A percentile compares a stretch with the other conserved stretches of the same genome.
Evolutionary conservation across 2,888 invertebrate genomes (phyloP).

Genomic region (Coleophora deauratella): DNA sequence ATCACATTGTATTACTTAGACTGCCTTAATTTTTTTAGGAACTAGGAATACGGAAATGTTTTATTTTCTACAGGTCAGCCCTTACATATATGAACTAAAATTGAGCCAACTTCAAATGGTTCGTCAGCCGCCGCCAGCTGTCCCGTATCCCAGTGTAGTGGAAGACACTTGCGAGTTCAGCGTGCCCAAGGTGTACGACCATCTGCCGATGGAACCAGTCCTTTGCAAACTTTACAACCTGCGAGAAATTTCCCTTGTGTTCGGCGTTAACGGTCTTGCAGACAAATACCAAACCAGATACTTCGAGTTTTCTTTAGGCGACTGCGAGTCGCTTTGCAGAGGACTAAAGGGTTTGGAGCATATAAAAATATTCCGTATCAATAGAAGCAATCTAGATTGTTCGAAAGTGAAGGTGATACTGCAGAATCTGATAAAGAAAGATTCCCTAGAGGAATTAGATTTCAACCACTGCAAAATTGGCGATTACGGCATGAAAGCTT

Average conservation of each 20-base stretch:
- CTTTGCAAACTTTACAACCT: constrained; percentile 67
- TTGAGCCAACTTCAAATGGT: constrained; percentile 71
- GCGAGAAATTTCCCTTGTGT: constrained; percentile 59
- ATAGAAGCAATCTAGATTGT: constrained; percentile 75
- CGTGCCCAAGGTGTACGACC: constrained; percentile 61
- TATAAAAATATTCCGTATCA: constrained; percentile 70
- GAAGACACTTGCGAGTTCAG: constrained; percentile 54
- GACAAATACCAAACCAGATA: constrained; percentile 73
- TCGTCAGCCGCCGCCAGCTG: constrained; percentile 56
- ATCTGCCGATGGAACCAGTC: constrained; percentile 74
- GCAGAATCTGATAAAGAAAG: constrained; percentile 64
- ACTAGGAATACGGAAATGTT: too few relatives aligned
- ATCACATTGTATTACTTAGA: too few relatives aligned
- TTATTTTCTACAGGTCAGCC: constrained; percentile 45
- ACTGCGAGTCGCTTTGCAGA: constrained; percentile 72
- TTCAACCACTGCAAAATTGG: constrained; percentile 78
- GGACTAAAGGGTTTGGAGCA: constrained; percentile 60
- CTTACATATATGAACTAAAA: constrained; percentile 64
- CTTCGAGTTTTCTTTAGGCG: constrained; percentile 75
- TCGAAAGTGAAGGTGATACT: constrained; percentile 73
- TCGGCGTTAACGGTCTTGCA: constrained; percentile 57
- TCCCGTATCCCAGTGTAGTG: constrained; percentile 35
- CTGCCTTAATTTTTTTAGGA: too few relatives aligned
- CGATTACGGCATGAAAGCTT: constrained; percentile 76
- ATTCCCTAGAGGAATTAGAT: constrained; percentile 73